Conservation (phyloP, 1,140 invertebrate species). For the Planococcus citri region DNA sequence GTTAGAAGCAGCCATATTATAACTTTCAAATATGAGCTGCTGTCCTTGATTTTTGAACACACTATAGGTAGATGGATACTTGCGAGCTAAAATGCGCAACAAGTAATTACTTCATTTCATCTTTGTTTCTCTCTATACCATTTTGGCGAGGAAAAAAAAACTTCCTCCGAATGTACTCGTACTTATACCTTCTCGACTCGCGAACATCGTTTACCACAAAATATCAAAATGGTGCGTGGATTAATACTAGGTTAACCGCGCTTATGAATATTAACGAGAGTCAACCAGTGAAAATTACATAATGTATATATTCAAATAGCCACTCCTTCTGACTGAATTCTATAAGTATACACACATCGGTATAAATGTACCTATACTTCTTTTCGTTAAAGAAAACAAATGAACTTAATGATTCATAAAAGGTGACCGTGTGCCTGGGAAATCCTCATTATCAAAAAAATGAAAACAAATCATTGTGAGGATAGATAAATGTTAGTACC, state of each 20-base stretch:
- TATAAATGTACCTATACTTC: neutral
- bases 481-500: too few relatives aligned
- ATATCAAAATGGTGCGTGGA: neutral
- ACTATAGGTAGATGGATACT: neutral
- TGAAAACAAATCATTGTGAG: neutral
- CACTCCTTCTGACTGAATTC: neutral
- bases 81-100: neutral
- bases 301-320: neutral
- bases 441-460: neutral
- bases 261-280: neutral
- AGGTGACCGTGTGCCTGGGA: neutral
- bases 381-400: neutral
- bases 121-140: neutral
- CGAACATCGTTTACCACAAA: neutral
- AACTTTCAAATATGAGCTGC: neutral
- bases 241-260: neutral
- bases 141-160: neutral
- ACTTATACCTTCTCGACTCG: too few relatives aligned
- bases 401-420: neutral
- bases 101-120: slow-evolving; percentile 3
- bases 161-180: neutral
- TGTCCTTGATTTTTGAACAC: neutral
- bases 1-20: neutral
- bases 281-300: neutral
- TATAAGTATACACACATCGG: too few relatives aligned